Evolutionary conservation across 2,888 invertebrate species (phyloP).

Genomic region (Molorchus minor): DNA sequence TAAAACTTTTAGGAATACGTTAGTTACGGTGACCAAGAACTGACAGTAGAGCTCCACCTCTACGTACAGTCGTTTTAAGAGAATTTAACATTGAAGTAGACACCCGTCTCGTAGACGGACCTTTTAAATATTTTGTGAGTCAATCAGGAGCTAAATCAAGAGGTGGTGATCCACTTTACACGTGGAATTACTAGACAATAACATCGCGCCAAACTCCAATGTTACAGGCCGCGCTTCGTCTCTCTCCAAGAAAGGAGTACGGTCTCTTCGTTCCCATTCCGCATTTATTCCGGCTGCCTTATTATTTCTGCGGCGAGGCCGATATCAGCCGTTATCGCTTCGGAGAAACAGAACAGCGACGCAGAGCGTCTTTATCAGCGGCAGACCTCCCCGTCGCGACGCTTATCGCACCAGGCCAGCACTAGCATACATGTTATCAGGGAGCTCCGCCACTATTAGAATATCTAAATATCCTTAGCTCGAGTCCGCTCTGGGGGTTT

Average conservation of each 20-base stretch:
- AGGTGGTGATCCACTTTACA: no score
- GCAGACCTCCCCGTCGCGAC: slow-evolving; percentile 59
- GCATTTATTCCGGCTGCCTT: slow-evolving; percentile 53
- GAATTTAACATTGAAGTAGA: no score
- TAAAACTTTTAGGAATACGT: no score
- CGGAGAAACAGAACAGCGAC: slow-evolving; percentile 59
- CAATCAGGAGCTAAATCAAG: no score
- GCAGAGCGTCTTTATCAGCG: slow-evolving; percentile 62
- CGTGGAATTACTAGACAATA: no score
- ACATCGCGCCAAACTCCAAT: neutral
- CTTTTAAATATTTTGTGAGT: no score
- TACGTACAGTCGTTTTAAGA: no score
- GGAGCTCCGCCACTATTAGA: slow-evolving; percentile 63
- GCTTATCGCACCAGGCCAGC: slow-evolving; percentile 62
- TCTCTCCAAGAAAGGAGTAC: neutral
- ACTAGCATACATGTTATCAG: slow-evolving; percentile 62
- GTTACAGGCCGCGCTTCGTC: neutral
- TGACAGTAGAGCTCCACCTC: no score
- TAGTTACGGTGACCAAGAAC: no score
- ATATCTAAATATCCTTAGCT: slow-evolving; percentile 63
- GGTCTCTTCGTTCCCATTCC: slow-evolving; percentile 19
- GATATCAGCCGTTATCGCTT: slow-evolving; percentile 55
- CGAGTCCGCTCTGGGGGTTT: slow-evolving; percentile 52
- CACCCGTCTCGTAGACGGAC: no score
- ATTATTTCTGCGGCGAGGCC: slow-evolving; percentile 58